Evolutionary conservation across 2,113 vertebrate genomes (phyloP).

Genomic region (Corydoras sp.): DNA sequence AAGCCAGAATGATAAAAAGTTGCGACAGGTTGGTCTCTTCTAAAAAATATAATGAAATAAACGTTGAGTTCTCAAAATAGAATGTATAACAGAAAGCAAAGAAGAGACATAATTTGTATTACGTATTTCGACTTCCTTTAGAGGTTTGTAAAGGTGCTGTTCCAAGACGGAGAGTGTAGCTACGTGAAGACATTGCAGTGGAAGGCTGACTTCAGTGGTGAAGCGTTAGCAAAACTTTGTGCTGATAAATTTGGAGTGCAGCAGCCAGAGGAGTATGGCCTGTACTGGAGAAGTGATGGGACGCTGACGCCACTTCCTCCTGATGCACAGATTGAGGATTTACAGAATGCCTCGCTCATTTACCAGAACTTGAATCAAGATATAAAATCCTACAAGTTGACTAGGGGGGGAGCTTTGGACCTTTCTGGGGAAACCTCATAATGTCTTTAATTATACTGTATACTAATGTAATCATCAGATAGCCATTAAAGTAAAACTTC

Average conservation of each 20-base stretch:
- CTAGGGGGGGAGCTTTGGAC: conserved; percentile 44
- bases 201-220: conserved; percentile 34
- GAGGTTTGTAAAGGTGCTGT: conserved; percentile 50
- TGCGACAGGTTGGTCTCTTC: conserved; percentile 41
- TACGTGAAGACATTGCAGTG: conserved; percentile 50
- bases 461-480: no score
- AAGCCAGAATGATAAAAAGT: conserved; percentile 29
- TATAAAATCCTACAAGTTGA: conserved; percentile 37
- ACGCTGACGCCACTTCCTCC: conserved; percentile 31
- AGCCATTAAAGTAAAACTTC: no score
- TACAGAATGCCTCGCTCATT: conserved; percentile 45
- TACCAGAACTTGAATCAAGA: conserved; percentile 45
- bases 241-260: conserved; percentile 47
- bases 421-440: conserved; percentile 28
- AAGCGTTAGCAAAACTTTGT: conserved; percentile 45
- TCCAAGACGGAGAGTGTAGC: conserved; percentile 46
- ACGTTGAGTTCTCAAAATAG: no score
- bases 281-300: conserved; percentile 45
- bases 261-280: conserved; percentile 33
- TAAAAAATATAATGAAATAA: not conserved
- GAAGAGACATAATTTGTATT: not conserved
- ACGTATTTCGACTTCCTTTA: conserved; percentile 24
- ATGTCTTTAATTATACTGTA: not conserved
- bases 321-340: conserved; percentile 42
- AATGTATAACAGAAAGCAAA: no score